These are phyloP conservation scores for Molorchus minor DNA, from an alignment of 2,888 invertebrate genomes.

Conservation along the genomic window DNA sequence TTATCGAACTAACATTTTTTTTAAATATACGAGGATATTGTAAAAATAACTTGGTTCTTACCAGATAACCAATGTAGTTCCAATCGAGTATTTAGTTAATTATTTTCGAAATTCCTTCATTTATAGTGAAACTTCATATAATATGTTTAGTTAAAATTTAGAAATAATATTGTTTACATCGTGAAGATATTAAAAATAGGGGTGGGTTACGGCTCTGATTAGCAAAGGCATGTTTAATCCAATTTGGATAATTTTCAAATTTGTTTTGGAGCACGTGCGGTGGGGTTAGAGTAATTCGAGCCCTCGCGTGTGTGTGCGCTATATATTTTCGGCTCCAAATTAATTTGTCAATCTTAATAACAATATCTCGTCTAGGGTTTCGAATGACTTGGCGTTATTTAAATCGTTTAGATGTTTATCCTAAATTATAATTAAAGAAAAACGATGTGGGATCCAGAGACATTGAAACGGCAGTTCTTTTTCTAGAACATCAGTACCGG, in stretches of 20 bases:
- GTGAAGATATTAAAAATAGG: too few species aligned
- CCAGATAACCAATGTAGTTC: too few species aligned
- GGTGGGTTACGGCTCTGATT: too few species aligned
- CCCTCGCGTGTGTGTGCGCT: slow-evolving; percentile 41
- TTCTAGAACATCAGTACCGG: not conserved
- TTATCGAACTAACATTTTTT: too few species aligned
- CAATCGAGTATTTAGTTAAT: too few species aligned
- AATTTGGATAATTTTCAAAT: slow-evolving; percentile 28
- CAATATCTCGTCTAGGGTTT: slow-evolving; percentile 31
- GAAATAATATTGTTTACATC: too few species aligned
- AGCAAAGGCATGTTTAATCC: too few species aligned
- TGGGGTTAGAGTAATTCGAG: slow-evolving; percentile 38
- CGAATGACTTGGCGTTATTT: slow-evolving; percentile 16
- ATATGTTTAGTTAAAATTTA: too few species aligned
- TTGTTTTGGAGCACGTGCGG: slow-evolving; percentile 32
- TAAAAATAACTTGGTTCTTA: too few species aligned
- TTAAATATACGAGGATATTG: too few species aligned
- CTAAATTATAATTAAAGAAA: slow-evolving; percentile 8
- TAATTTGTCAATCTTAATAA: slow-evolving; percentile 44
- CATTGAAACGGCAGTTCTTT: not conserved
- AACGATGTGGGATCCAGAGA: not conserved
- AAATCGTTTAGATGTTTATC: slow-evolving; percentile 26
- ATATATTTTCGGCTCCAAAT: slow-evolving; percentile 43
- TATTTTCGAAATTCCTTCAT: too few species aligned
- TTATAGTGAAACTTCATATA: too few species aligned